Base-by-base conservation (phyloP, 2,113 vertebrate species). In the Baryphthengus martii region DNA sequence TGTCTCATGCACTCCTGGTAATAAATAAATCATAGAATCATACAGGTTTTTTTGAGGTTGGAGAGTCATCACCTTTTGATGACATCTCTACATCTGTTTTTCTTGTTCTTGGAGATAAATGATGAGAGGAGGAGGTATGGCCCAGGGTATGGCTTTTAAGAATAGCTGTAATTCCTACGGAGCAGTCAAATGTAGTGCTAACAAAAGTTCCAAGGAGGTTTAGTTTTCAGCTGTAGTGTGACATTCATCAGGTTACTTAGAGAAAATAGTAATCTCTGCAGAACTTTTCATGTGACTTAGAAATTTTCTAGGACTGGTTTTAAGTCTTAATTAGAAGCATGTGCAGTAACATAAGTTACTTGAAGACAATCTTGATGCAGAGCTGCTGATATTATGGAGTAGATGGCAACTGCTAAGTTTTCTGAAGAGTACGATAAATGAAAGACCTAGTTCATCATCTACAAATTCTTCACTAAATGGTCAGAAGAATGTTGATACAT, bases 101-200 rank as follows among this genome's bases (percentile, higher is more conserved):
- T 65, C 17, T 42, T 10, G 7, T 59, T 25, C 9, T 20, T 63
- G 42, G 67, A 49, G 35, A 29, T 17, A 44, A 19, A 5, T 14
- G 4, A 12, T 18, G 42, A 31, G 37, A 45, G 20, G 24, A 31
- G 42, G 42, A 76, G 56, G 24, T 52, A 1, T 3, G 47, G 61
- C 23, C 18, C 44, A 9, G 5, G 10, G 6, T 23, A 2, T 3
- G 7, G 33, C 6, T 9, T 67, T 59, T 63, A 16, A 53, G 37
- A 44, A 50, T 21, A 10, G 44, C 37, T 86, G 1, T 21, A 19
- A 7, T 50, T 21, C 49, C 35, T 42, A 23, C 17, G 17, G 66
- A 24, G 49, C 17, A 50, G 3, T 7, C 0, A 0, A 47, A 17
- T 59, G 13, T 31, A 37, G 28, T 33, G n/a, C 19, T 44, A 17